Conservation (phyloP, 2,113 vertebrate genomes). For the Anthoscopus minutus region DNA sequence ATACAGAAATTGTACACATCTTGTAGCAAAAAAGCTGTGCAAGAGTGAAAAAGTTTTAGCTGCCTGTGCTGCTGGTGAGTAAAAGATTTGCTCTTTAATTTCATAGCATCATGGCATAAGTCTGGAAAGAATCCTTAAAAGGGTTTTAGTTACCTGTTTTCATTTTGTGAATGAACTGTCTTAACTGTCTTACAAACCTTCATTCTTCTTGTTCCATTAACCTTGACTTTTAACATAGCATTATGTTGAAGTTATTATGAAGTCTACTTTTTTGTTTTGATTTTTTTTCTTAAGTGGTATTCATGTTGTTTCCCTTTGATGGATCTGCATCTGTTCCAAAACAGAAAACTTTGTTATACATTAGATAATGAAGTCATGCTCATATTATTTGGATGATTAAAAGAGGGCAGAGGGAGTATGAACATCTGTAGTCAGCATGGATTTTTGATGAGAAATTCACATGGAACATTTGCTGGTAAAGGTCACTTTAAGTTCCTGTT, state of each 20-base stretch:
- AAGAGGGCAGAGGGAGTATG: background rate
- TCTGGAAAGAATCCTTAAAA: background rate
- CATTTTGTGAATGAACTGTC: background rate
- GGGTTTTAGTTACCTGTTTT: background rate
- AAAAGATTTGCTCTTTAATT: background rate
- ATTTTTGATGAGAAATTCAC: background rate
- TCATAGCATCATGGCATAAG: background rate
- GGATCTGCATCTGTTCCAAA: background rate
- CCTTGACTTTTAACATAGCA: background rate
- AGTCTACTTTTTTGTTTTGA: background rate
- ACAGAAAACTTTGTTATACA: background rate
- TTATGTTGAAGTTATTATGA: background rate
- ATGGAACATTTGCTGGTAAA: background rate
- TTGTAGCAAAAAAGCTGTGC: slow-evolving; percentile 81
- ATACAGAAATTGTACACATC: slow-evolving; percentile 83
- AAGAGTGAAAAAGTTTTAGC: slow-evolving; percentile 92
- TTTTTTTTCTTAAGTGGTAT: background rate
- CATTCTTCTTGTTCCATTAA: background rate
- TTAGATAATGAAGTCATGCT: background rate
- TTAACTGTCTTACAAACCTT: background rate
- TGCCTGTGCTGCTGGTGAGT: slow-evolving; percentile 90
- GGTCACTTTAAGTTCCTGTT: background rate
- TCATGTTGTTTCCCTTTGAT: background rate
- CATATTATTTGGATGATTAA: background rate
- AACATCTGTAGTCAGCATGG: background rate